phyloP scores from a whole-genome alignment of 2,888 invertebrate genomes.

The Nasonovia ribisnigri region DNA sequence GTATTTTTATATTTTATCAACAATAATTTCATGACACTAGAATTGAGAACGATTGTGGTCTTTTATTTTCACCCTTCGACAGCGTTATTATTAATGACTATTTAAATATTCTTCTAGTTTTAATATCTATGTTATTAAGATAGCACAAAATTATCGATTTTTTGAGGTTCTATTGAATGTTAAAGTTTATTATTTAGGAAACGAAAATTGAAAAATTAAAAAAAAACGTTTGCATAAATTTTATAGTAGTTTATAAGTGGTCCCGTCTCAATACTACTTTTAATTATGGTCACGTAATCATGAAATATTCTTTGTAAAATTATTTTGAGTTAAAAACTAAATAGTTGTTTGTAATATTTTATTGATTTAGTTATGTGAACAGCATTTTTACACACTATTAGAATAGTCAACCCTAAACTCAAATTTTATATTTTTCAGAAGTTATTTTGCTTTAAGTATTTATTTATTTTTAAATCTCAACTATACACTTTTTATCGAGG shows the following conservation, averaged over 20 bases:
- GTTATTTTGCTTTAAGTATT: background rate
- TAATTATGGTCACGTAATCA: background rate
- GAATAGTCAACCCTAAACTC: background rate
- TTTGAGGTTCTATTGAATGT: background rate
- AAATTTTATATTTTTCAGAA: background rate
- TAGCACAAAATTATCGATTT: background rate
- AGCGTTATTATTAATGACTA: background rate
- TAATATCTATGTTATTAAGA: background rate
- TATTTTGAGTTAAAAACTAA: background rate
- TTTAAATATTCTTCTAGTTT: background rate
- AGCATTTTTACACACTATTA: background rate
- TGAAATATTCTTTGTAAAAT: background rate
- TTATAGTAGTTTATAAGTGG: background rate
- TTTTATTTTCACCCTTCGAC: background rate
- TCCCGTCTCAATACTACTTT: background rate
- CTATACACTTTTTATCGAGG: background rate
- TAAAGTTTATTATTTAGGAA: background rate
- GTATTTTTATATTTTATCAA: background rate
- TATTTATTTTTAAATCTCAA: background rate
- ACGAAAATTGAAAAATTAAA: background rate
- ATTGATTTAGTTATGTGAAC: background rate
- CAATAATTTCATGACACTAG: background rate
- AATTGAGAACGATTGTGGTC: background rate
- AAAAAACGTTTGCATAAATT: background rate
- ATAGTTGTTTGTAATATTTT: background rate